A percentile compares a stretch with the other conserved stretches of the same genome.
Evolutionary conservation across 2,888 invertebrate species (phyloP).

Genomic region (Drosophila hawaiiensis): DNA sequence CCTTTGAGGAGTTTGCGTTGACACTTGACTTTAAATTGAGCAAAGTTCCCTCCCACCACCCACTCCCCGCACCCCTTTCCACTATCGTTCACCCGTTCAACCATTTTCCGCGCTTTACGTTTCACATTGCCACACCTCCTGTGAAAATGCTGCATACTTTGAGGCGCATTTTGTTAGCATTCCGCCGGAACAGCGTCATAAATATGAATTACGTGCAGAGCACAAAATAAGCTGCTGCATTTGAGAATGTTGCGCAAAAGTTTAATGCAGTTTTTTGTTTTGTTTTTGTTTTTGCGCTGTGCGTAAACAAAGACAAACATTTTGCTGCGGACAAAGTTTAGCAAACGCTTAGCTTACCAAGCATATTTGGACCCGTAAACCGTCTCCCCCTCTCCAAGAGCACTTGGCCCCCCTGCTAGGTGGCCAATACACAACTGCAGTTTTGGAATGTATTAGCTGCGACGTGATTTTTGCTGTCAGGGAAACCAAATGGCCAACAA

Average conservation of each 20-base stretch:
- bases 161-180: conserved; percentile 46
- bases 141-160: conserved; percentile 58
- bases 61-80: background rate
- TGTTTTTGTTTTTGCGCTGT: conserved; percentile 31
- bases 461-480: conserved; percentile 64
- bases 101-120: conserved; percentile 7
- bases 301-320: conserved; percentile 60
- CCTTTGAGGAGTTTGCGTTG: conserved; percentile 73
- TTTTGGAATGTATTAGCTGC: conserved; percentile 67
- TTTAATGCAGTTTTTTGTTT: conserved; percentile 68
- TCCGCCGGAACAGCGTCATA: conserved; percentile 52
- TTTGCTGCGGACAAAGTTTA: conserved; percentile 60
- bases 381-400: conserved; percentile 35
- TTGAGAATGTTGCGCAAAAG: conserved; percentile 64
- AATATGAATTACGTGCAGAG: conserved; percentile 72
- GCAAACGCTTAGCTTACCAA: conserved; percentile 52
- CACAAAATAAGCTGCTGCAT: conserved; percentile 16
- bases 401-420: conserved; percentile 35
- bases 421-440: conserved; percentile 68
- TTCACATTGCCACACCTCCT: conserved; percentile 15
- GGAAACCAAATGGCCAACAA: conserved; percentile 29
- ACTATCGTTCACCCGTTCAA: background rate
- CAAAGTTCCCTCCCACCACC: conserved; percentile 35
- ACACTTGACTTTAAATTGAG: conserved; percentile 79
- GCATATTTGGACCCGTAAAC: conserved; percentile 37